Evolutionary conservation across 2,888 invertebrate species (phyloP).

Genomic region (Platycnemis pennipes): DNA sequence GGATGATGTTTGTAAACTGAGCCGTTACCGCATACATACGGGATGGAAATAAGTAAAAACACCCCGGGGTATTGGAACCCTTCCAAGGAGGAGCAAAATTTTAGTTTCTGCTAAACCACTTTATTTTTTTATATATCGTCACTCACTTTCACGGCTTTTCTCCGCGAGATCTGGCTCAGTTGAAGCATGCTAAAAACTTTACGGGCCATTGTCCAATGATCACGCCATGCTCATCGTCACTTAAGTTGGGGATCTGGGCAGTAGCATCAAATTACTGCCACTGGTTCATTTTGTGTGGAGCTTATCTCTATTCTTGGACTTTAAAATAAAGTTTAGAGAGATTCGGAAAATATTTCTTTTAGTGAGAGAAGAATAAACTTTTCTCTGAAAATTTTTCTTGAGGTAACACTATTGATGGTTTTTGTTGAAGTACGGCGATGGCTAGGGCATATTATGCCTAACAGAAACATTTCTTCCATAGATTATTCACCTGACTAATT

Average conservation of each 20-base stretch:
- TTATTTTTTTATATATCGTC: neutral
- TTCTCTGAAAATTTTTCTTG: too few relatives aligned
- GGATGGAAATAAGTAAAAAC: neutral
- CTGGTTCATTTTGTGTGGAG: neutral
- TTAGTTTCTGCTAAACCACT: neutral
- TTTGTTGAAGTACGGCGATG: too few relatives aligned
- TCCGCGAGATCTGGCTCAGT: neutral
- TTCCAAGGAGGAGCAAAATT: neutral
- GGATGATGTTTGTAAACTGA: conserved; percentile 6
- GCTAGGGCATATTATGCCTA: too few relatives aligned
- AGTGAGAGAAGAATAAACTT: neutral
- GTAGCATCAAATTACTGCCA: neutral
- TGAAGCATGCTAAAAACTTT: neutral
- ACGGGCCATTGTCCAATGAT: neutral
- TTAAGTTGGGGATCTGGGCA: neutral
- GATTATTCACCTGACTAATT: too few relatives aligned
- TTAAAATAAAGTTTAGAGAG: neutral
- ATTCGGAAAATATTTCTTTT: neutral
- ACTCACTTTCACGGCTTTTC: neutral
- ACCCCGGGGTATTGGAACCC: neutral
- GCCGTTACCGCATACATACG: neutral
- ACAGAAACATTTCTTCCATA: too few relatives aligned
- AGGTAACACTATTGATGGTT: too few relatives aligned
- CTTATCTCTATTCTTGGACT: neutral
- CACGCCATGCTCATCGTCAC: neutral